Evolutionary conservation across 2,888 invertebrate genomes (phyloP), one percentile per base, ranked within the genome.

Genomic region (Acronicta aceris): DNA sequence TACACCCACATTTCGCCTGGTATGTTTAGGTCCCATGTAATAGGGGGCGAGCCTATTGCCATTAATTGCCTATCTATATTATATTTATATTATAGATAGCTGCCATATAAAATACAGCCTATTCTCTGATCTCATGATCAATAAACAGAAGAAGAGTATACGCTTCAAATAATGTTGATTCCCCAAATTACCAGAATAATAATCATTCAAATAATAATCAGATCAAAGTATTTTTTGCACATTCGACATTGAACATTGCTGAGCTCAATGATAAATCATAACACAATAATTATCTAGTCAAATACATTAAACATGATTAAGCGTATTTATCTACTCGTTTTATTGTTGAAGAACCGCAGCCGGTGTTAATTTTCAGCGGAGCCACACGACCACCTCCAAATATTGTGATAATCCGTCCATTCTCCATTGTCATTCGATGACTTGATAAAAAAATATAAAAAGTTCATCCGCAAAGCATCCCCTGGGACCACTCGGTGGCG

Each of bases 371-470:
- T 89, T 90, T 87, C 89, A 88, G 82, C 68, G 76, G 55, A 70
- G 86, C 77, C 92, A 90, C 90, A 87, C 92, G 90, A 89, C 91
- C 83, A 77, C 85, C 79, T 77, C 84, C 88, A 94, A 94, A 94
- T 94, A 94, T 94, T 94, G 90, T 94, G 93, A 92, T 94, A 93
- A 93, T 93, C 92, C 85, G 85, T 81, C 88, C 81, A 81, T 83
- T 72, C 69, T 71, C 88, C 73, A 89, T 93, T 94, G 93, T 94
- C 88, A 84, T 83, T 85, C 89, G 89, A 93, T 94, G 94, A 94
- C 93, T 94, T 89, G 93, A 91, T 92, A 92, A 94, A 94, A 89
- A 93, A 90, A 81, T 85, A 86, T 83, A 86, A 88, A 90, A 87
- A 81, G 86, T 83, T 71, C 81, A 78, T 72, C 74, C 81, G 74